Conservation (phyloP, 2,113 vertebrate genomes). For the Colossoma macropomum region DNA sequence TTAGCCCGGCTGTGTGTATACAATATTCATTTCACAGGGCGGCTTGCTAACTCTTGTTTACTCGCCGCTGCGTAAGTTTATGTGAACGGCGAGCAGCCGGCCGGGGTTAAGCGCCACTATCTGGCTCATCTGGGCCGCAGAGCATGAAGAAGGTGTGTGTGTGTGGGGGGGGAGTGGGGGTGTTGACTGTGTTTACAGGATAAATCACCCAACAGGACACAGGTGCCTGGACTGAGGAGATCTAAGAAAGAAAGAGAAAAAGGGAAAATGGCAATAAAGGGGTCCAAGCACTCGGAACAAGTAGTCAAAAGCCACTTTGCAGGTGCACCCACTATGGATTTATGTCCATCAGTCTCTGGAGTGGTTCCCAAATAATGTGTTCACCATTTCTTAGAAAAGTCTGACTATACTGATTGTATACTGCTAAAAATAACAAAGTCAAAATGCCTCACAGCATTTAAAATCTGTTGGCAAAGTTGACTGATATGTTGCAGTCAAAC, state of each 20-base stretch:
- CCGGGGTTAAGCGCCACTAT: conserved; percentile 63
- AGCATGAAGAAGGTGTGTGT: conserved; percentile 34
- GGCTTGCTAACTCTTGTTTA: conserved; percentile 77
- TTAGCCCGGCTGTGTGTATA: conserved; percentile 77
- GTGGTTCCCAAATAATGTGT: too few species aligned
- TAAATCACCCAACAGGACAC: conserved; percentile 56
- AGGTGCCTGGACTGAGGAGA: conserved; percentile 39
- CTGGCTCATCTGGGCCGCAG: conserved; percentile 46
- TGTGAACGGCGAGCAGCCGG: conserved; percentile 64
- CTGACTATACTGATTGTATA: neutral
- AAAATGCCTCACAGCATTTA: too few species aligned
- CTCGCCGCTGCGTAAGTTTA: conserved; percentile 58
- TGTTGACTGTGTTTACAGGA: conserved; percentile 50
- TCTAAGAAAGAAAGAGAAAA: neutral
- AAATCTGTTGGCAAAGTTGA: too few species aligned
- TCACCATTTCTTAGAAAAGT: conserved; percentile 24
- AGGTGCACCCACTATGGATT: too few species aligned
- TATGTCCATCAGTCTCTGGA: too few species aligned
- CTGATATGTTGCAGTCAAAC: neutral
- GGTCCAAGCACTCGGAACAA: neutral
- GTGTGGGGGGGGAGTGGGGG: neutral
- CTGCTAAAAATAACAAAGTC: too few species aligned
- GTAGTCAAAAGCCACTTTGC: neutral
- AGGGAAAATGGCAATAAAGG: neutral
- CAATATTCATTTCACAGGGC: conserved; percentile 79